Conservation (phyloP, 2,888 invertebrate genomes). For the Diplazon laetatorius region DNA sequence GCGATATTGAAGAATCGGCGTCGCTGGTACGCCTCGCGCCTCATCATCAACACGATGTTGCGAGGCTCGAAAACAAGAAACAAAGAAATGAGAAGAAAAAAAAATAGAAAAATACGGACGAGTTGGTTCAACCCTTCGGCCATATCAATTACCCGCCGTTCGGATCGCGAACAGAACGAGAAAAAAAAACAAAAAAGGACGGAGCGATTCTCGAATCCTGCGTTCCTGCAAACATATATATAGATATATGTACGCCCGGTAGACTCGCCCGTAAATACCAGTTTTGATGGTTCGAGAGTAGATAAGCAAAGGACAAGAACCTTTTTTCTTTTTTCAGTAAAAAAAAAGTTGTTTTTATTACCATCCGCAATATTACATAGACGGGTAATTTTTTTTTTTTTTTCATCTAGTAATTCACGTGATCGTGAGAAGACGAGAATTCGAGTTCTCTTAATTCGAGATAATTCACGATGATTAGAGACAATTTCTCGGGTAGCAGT, state of each 20-base stretch:
- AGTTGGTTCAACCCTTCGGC: constrained; percentile 33
- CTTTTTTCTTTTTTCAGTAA: too few relatives aligned
- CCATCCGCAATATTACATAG: constrained; percentile 7
- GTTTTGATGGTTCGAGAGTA: constrained; percentile 19
- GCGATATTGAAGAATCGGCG: constrained; percentile 39
- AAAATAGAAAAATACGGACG: constrained; percentile 22
- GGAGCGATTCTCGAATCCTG: not conserved
- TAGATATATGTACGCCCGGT: too few relatives aligned
- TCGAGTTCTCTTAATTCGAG: constrained; percentile 61
- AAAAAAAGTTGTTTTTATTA: constrained; percentile 31
- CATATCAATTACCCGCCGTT: constrained; percentile 53
- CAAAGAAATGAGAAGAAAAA: constrained; percentile 17
- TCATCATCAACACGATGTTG: constrained; percentile 42
- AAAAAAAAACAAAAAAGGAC: constrained; percentile 6
- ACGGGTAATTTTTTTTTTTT: too few relatives aligned
- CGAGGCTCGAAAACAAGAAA: constrained; percentile 15
- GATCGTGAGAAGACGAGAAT: constrained; percentile 39
- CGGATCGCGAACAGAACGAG: constrained; percentile 23
- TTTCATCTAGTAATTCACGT: constrained; percentile 37
- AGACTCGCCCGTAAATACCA: constrained; percentile 19
- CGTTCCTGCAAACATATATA: too few relatives aligned
- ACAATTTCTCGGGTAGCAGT: constrained; percentile 32
- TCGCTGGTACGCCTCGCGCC: constrained; percentile 29
- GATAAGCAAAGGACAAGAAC: not conserved
- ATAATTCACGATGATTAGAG: constrained; percentile 63